Evolutionary conservation across 2,113 vertebrate genomes (phyloP).

Genomic region (Macheiramphus alcinus): DNA sequence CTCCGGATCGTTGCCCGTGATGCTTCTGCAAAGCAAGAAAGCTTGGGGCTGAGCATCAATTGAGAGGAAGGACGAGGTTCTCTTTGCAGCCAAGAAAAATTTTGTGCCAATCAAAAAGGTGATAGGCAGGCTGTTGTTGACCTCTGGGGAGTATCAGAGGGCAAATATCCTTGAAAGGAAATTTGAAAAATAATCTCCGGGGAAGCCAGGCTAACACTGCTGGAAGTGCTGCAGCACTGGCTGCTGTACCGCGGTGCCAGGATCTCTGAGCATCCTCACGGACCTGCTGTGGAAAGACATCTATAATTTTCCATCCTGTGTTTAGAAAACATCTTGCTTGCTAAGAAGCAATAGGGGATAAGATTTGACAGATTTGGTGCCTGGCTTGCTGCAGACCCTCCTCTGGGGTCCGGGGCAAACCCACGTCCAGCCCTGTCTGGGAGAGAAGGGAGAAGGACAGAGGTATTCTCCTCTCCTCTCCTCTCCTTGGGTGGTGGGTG

Average conservation of each 20-base stretch:
- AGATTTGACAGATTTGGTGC: neutral
- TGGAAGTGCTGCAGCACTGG: neutral
- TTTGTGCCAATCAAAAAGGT: neutral
- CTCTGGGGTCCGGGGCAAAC: neutral
- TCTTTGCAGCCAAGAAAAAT: neutral
- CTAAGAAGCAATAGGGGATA: neutral
- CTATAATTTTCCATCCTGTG: neutral
- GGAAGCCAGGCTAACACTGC: neutral
- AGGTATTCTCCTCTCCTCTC: too few species aligned
- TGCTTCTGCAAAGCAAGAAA: neutral
- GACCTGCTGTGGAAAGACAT: neutral
- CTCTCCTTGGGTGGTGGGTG: accelerated
- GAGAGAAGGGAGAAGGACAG: neutral
- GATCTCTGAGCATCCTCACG: neutral
- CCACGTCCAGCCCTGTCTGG: neutral
- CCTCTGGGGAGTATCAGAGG: neutral
- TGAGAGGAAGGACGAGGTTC: neutral
- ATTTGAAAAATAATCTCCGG: neutral
- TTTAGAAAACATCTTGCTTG: neutral
- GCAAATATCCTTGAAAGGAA: neutral
- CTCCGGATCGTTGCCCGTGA: neutral
- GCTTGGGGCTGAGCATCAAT: neutral
- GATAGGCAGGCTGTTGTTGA: neutral
- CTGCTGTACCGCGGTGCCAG: accelerated
- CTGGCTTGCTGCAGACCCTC: neutral